Conservation (phyloP, 2,888 invertebrate species). For the Drosophila mimica region DNA sequence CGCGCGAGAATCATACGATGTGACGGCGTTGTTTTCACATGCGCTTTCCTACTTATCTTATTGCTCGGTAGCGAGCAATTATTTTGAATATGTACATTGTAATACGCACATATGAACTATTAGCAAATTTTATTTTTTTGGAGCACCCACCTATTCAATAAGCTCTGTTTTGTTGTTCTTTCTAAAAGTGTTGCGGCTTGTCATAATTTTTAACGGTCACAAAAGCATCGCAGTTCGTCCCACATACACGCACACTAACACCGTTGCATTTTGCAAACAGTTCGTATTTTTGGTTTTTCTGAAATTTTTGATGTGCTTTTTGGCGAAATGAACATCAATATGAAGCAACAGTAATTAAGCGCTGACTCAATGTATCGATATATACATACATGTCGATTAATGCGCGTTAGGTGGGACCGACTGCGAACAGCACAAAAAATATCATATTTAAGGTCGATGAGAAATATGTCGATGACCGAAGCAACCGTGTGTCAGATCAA, state of each 20-base stretch:
- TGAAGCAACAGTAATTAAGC: conserved; percentile 6
- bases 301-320: conserved; percentile 17
- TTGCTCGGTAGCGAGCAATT: conserved; percentile 11
- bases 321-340: conserved; percentile 12
- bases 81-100: neutral
- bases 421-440: neutral
- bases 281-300: neutral
- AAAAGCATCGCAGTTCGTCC: conserved; percentile 1
- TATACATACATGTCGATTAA: conserved; percentile 32
- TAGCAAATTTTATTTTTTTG: neutral
- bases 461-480: conserved; percentile 24
- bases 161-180: conserved; percentile 23
- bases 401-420: conserved; percentile 6
- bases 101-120: neutral
- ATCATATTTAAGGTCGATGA: neutral
- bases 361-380: conserved; percentile 22
- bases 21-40: conserved; percentile 68
- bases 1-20: conserved; percentile 84
- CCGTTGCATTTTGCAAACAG: neutral
- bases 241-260: neutral
- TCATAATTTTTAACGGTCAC: conserved; percentile 19
- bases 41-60: conserved; percentile 26
- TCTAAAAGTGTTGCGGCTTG: conserved; percentile 21
- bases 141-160: conserved; percentile 33
- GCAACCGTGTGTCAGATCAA: conserved; percentile 41